Base-by-base conservation (phyloP, 2,113 vertebrate species). In the Psilopsiagon aymara region DNA sequence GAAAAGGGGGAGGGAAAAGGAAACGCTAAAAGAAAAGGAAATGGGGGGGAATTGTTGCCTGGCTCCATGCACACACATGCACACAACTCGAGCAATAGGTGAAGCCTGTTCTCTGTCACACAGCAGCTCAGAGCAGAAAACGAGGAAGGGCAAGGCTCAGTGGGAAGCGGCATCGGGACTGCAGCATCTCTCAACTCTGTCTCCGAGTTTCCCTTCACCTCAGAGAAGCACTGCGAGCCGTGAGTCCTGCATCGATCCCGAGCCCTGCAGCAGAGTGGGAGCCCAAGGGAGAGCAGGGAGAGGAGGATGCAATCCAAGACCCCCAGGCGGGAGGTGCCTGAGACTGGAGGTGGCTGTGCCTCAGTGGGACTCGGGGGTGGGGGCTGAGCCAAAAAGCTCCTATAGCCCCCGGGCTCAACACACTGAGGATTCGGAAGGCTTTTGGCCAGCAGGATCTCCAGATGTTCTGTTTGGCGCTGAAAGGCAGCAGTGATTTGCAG, bases 241-340 rank as follows among this genome's bases (percentile, higher is more conserved):
- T 35, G 92, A 73, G 75, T 39, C 69, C n/a, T 4, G 1, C 69
- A 33, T 43, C 8, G 25, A 64, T 31, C 75, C 23, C 3, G 33
- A 91, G 52, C 46, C 18, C 44, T 8, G 28, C 60, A 5, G 44
- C 51, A 7, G 51, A 23, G 49, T 3, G 2, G 57, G 53, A 88
- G 49, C 74, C 51, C 7, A 0, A 18, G 37, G 62, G 67, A 63
- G 57, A 14, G 68, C 64, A 55, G 35, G 25, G 78, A 51, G 33
- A 59, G 49, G 52, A 53, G 29, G 25, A 43, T 35, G 57, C 2
- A 0, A 2, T 6, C 6, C 0, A n/a, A 41, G 15, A 3, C 11
- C 76, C 52, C 33, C 35, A 0, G 57, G 33, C 33, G 23, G 21
- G 57, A 59, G 57, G 33, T n/a, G 57, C 33, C 57, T 59, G 47